Percentiles rank a stretch among this genome's conserved stretches.
Conservation (phyloP, 2,113 vertebrate species). For the Pipra filicauda region DNA sequence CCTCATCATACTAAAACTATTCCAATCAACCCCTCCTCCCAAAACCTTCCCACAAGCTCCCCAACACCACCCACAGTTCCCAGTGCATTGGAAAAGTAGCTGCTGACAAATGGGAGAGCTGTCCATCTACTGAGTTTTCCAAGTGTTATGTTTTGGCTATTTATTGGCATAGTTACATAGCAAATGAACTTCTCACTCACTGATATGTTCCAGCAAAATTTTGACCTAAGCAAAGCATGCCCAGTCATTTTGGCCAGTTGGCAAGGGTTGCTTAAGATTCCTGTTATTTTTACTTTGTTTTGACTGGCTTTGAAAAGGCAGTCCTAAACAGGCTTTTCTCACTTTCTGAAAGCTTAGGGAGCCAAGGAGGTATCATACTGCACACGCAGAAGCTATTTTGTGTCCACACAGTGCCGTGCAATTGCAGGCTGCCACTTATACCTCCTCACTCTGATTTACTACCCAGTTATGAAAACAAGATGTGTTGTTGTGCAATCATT, state of each 20-base stretch:
- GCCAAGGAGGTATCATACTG: not conserved
- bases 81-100: not conserved
- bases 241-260: conserved; percentile 21
- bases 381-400: not conserved
- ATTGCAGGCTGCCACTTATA: not conserved
- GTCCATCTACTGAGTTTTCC: conserved; percentile 1
- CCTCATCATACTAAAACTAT: conserved; percentile 38
- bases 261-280: conserved; percentile 1
- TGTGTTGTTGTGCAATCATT: not conserved
- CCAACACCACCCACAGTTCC: not conserved
- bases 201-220: conserved; percentile 16
- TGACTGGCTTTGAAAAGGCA: conserved; percentile 46
- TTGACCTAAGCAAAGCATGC: not conserved
- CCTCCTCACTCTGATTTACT: not conserved
- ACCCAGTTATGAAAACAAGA: not conserved
- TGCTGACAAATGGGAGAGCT: not conserved
- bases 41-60: not conserved
- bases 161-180: conserved; percentile 13
- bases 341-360: not conserved
- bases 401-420: not conserved
- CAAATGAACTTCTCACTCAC: conserved; percentile 6
- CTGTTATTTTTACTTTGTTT: conserved; percentile 54
- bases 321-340: conserved; percentile 18
- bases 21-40: not conserved
- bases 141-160: conserved; percentile 32